These are phyloP conservation scores for Harlomillsia oculata DNA, from an alignment of 1,140 invertebrate genomes.

Conservation along the genomic window DNA sequence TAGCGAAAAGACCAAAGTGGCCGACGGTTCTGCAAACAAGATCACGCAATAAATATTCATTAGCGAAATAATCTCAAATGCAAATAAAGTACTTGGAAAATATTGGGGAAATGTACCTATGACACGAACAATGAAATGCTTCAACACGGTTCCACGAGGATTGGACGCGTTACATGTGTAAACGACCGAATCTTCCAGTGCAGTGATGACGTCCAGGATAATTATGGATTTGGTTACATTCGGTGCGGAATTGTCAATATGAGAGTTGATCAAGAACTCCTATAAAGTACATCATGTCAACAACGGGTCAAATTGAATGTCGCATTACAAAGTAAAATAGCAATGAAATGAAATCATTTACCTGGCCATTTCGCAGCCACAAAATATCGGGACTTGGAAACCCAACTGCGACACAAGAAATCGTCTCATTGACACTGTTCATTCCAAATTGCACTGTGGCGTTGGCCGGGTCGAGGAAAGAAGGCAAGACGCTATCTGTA, in stretches of 20 bases:
- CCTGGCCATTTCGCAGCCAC: constrained; percentile 19
- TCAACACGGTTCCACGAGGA: constrained; percentile 14
- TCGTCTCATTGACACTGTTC: constrained; percentile 4
- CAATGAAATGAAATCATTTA: background rate
- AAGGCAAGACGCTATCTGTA: background rate
- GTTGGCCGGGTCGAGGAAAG: constrained; percentile 11
- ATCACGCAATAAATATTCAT: no score
- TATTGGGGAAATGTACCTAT: no score
- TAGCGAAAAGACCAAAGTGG: background rate
- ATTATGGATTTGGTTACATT: constrained; percentile 8
- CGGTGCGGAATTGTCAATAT: background rate
- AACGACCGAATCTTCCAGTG: constrained; percentile 2
- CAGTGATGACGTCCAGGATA: background rate
- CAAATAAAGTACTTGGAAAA: no score
- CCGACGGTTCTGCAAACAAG: background rate
- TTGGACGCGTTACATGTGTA: constrained; percentile 21
- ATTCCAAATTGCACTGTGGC: background rate
- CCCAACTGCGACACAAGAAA: constrained; percentile 10
- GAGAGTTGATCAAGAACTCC: constrained; percentile 4
- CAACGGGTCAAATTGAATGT: no score
- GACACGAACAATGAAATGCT: constrained; percentile 6
- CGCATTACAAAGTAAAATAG: no score
- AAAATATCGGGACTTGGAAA: constrained; percentile 17
- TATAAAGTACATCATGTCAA: no score
- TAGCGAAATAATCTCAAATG: no score